These are phyloP conservation scores for Trichonephila clavipes DNA, from an alignment of 1,140 invertebrate genomes.

Conservation along the genomic window DNA sequence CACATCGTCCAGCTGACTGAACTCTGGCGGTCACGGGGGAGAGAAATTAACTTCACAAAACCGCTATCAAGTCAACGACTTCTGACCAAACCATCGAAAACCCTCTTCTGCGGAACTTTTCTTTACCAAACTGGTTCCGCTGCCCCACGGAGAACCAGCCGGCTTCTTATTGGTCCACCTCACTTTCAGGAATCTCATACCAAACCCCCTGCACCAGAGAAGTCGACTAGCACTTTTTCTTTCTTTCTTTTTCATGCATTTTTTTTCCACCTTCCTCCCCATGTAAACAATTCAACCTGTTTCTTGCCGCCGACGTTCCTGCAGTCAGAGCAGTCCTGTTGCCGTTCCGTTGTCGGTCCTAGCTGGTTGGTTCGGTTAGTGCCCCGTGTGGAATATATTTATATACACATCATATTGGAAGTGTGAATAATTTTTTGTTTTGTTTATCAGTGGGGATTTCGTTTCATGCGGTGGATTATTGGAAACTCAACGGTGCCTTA, in stretches of 20 bases:
- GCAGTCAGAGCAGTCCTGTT: neutral
- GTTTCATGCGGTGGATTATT: slow-evolving; percentile 3
- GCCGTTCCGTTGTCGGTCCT: neutral
- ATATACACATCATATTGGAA: neutral
- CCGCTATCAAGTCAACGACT: slow-evolving; percentile 71
- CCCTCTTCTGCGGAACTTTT: slow-evolving; percentile 18
- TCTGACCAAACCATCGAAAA: slow-evolving; percentile 9
- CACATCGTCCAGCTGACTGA: neutral
- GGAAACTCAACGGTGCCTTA: neutral
- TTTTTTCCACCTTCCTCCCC: neutral
- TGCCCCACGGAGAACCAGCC: slow-evolving; percentile 35
- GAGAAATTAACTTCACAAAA: slow-evolving; percentile 46
- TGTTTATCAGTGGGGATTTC: neutral
- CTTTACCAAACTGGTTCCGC: slow-evolving; percentile 59
- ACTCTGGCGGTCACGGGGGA: slow-evolving; percentile 18
- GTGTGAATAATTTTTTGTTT: neutral
- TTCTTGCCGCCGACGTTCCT: neutral
- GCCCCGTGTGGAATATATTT: neutral
- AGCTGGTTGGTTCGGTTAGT: neutral
- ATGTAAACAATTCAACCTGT: slow-evolving; percentile 65
- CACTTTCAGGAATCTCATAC: slow-evolving; percentile 62
- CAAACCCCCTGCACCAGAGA: slow-evolving; percentile 41
- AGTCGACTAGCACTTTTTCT: slow-evolving; percentile 54
- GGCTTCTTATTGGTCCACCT: slow-evolving; percentile 48
- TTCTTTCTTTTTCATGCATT: neutral